Base-by-base conservation (phyloP, 2,888 invertebrate species). In the Drosophila mercatorum region DNA sequence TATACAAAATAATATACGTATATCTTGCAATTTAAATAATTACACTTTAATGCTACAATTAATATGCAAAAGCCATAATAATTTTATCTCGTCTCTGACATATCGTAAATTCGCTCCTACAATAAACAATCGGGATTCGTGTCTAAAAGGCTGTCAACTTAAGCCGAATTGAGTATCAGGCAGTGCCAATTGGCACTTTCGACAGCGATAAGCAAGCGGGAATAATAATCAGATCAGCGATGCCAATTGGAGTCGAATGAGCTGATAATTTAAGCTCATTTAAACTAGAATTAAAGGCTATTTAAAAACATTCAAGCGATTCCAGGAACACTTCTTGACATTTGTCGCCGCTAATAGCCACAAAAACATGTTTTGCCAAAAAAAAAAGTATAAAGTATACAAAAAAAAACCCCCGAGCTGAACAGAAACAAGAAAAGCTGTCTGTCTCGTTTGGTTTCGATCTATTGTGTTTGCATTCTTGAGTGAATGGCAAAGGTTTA, bases 401-500 rank as follows among this genome's bases (percentile, higher is more conserved):
- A 40, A 40, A 5, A 22, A 6, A 14, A 44, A n/a, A 4, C 7
- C 17, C 40, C 36, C 22, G 17, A 34, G 26, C 34, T 47, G 40
- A 10, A 10, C 49, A 26, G 26, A 2, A 38, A 38, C 17, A 38
- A 4, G 7, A 26, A 43, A 36, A 58, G 34, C 46, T 53, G 53
- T 41, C 44, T 52, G 44, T 26, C 40, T 11, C 31, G 49, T 55
- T 38, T 59, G 53, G 46, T 36, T 41, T 52, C 56, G 60, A 11
- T 26, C 38, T 49, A 34, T 59, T 68, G 52, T 38, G 53, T 22
- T 14, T 53, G 22, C 40, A 38, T 53, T 38, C 53, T 53, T 38
- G 26, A 58, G 66, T 58, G 79, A 89, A 89, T 89, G 85, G 73
- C 89, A 84, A 88, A 87, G 85, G 85, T 76, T 84, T 73, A 80